Evolutionary conservation across 2,797 vertebrate species (phyloP), one percentile per base, ranked within the genome.

Genomic region (Limosa lapponica): DNA sequence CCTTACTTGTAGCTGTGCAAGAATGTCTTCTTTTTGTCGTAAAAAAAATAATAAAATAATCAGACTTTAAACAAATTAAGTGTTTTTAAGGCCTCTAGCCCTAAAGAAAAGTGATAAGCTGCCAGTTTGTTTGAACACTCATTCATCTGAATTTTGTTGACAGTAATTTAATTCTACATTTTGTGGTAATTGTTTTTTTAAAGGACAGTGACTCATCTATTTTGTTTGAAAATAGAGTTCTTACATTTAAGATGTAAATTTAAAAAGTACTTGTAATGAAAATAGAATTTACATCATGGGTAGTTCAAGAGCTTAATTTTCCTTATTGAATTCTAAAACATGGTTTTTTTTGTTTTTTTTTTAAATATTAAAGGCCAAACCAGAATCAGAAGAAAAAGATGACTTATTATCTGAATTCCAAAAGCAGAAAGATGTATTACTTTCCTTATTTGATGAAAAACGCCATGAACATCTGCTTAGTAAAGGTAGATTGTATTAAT

Each of bases 361-460:
- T 92, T 85, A 49, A 91, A 90, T 62, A 80, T 65, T 44, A 69
- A 96, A 98, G 98, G 95, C 93, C 73, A 98, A 98, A 94, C 77
- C 97, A 73, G 98, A 99, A 43, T 98, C 98, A 13, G 99, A 99
- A 93, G 98, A 98, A 58, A 99, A 99, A 97, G 98, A 99, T 90
- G 99, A 99, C 25, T 88, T 98, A 77, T 59, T 99, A 97, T 98
- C 95, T 25, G 99, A 99, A 93, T 97, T 99, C 94, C 98, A 97
- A 89, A 99, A 99, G 88, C 99, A 99, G 96, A 99, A 80, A 57
- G 99, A 99, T 39, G 17, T 98, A 52, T 98, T 99, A 55, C 97
- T 98, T 11, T 98, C 98, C 2, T 98, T 99, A 93, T 99, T 99
- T 96, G 99, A 99, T 93, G 98, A 99, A 93, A 99, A 99, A 91